Conservation (phyloP, 1,140 invertebrate genomes). For the Drosophila serrata region DNA sequence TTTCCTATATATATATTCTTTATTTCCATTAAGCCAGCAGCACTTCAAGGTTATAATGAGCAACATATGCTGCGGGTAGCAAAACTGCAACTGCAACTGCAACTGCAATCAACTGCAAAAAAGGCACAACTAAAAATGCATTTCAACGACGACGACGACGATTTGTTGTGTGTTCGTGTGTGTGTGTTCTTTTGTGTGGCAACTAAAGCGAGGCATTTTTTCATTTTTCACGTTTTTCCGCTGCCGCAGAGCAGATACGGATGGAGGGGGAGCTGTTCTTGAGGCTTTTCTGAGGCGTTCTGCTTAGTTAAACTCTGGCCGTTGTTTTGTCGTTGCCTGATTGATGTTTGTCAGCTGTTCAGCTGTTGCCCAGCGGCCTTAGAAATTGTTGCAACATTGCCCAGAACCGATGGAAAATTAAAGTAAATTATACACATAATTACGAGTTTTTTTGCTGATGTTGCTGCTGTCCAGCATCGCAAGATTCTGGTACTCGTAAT, state of each 20-base stretch:
- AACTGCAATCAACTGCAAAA: slow-evolving; percentile 71
- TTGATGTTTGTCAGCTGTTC: slow-evolving; percentile 78
- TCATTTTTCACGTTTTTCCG: slow-evolving; percentile 80
- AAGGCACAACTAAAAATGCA: slow-evolving; percentile 63
- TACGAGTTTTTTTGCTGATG: slow-evolving; percentile 17
- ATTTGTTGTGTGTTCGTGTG: slow-evolving; percentile 60
- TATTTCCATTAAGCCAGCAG: slow-evolving; percentile 50
- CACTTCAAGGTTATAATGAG: slow-evolving; percentile 79
- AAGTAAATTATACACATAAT: slow-evolving; percentile 79
- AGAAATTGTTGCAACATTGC: slow-evolving; percentile 57
- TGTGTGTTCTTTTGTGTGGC: slow-evolving; percentile 73
- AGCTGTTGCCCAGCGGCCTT: slow-evolving; percentile 52
- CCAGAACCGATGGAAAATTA: slow-evolving; percentile 60
- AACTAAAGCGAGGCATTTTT: slow-evolving; percentile 67
- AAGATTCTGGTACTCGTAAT: slow-evolving; percentile 52
- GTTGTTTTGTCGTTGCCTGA: slow-evolving; percentile 55
- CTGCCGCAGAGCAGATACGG: too few species aligned
- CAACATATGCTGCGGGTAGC: slow-evolving; percentile 67
- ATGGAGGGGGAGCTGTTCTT: slow-evolving; percentile 53
- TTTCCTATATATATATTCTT: too few species aligned
- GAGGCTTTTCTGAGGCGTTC: slow-evolving; percentile 69
- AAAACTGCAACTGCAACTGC: slow-evolving; percentile 58
- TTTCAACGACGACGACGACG: slow-evolving; percentile 48
- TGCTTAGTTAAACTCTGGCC: slow-evolving; percentile 71
- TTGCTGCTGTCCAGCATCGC: slow-evolving; percentile 1